Evolutionary conservation across 2,113 vertebrate genomes (phyloP).

Genomic region (Prunella himalayana): DNA sequence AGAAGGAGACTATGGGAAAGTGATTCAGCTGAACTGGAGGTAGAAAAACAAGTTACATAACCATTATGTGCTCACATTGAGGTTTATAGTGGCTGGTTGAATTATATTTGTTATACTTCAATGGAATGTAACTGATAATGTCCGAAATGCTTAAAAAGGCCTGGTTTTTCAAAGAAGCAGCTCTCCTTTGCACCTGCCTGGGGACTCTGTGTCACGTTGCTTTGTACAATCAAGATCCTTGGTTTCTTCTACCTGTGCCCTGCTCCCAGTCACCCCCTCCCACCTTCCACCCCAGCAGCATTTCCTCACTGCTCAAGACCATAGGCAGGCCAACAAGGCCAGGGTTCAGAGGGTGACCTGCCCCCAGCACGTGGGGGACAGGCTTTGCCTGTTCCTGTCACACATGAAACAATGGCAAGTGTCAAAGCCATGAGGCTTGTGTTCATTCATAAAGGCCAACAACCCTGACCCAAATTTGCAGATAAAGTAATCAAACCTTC

Average conservation of each 20-base stretch:
- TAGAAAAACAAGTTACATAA: neutral
- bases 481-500: neutral
- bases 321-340: fast-evolving
- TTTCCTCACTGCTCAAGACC: neutral
- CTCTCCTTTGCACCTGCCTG: neutral
- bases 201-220: neutral
- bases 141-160: neutral
- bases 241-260: neutral
- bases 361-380: neutral
- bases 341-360: neutral
- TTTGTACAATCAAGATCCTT: neutral
- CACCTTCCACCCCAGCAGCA: neutral
- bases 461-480: neutral
- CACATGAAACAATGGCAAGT: fast-evolving
- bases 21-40: neutral
- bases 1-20: neutral
- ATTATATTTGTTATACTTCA: neutral
- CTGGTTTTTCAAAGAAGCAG: neutral
- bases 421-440: neutral
- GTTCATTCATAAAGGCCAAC: neutral
- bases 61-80: neutral
- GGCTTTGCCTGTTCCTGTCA: neutral
- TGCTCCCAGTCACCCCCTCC: neutral
- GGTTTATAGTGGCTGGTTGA: neutral
- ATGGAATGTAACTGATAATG: neutral